Evolutionary conservation across 2,888 invertebrate genomes (phyloP), one percentile per base, ranked within the genome.

Genomic region (Sphaeridia pumilis): DNA sequence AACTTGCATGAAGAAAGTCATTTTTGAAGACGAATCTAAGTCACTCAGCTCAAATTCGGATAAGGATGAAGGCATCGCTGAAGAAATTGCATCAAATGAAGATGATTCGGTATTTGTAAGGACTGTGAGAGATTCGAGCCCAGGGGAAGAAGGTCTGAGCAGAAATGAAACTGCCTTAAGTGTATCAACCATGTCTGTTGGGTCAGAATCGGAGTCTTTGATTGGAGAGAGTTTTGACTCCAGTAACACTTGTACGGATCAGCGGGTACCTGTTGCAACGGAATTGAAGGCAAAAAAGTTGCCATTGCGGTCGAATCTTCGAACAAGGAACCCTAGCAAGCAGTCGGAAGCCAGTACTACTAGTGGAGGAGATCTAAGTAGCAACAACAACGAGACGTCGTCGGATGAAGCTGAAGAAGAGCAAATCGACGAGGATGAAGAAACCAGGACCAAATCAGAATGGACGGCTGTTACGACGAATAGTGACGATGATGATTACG

Each of bases 391-490:
- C 46, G 60, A 61, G 7, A 55, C 63, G 3, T 57, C 59, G 3
- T 54, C 59, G 4, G 65, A 63, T 24, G 64, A 64, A 14, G 63
- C 57, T 31, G 55, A 52, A 41, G 47, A 47, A 44, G 50, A 49
- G 24, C 36, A 38, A 14, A 45, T 43, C 35, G 52, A 49, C n/a
- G 60, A 60, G 41, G 62, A 62, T 54, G 64, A 64, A 49, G 65
- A 65, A 36, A 41, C 61, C 3, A 43, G 63, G 43, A 57, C 60
- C 7, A 65, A 63, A 49, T 62, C 84, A 42, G 88, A 88, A 72
- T 88, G 87, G 85, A 79, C 85, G 72, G 88, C 87, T 55, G 81
- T 87, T 58, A 88, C 88, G 42, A 87, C 88, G 65, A 89, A 89
- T 71, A 87, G 87, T 67, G 83, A 67, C 28, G 64, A 64, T 49